Percentiles rank a stretch among this genome's conserved stretches.
These are phyloP conservation scores for Calidris pugnax DNA, from an alignment of 2,113 vertebrate species.

Conservation along the genomic window DNA sequence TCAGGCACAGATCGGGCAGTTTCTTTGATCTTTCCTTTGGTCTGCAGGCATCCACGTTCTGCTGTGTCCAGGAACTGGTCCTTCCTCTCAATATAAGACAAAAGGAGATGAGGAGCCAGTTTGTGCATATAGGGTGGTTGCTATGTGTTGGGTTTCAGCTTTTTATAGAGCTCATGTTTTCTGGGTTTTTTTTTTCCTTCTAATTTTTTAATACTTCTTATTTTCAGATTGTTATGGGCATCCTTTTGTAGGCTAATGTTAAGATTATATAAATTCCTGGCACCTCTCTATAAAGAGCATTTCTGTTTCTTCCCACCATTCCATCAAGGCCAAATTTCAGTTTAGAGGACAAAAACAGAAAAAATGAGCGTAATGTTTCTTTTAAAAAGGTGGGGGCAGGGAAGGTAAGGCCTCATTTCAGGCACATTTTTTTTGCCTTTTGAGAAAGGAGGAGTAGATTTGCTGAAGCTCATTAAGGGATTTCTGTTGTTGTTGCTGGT, in stretches of 20 bases:
- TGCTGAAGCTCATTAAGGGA: not conserved
- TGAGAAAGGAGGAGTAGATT: not conserved
- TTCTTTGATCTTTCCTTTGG: not conserved
- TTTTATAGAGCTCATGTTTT: not conserved
- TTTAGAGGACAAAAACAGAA: not conserved
- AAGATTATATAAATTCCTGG: not conserved
- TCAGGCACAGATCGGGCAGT: not conserved
- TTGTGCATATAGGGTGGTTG: not conserved
- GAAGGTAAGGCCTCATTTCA: not conserved
- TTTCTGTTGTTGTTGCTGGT: not conserved
- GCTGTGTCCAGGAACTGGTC: not conserved
- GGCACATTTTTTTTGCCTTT: not conserved
- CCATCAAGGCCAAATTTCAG: not conserved
- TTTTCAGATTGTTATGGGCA: not conserved
- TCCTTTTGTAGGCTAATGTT: not conserved
- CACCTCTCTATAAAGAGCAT: not conserved
- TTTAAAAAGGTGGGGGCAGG: fast-evolving
- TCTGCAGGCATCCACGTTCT: not conserved
- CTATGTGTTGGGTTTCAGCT: not conserved
- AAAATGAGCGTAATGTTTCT: not conserved
- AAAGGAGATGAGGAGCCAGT: not conserved
- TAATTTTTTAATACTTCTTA: not conserved
- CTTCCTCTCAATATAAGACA: not conserved
- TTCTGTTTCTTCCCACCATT: not conserved
- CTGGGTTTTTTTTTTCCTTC: not conserved